Evolutionary conservation across 2,797 vertebrate genomes (phyloP), one percentile per base, ranked within the genome.

Genomic region (Crenichthys baileyi): DNA sequence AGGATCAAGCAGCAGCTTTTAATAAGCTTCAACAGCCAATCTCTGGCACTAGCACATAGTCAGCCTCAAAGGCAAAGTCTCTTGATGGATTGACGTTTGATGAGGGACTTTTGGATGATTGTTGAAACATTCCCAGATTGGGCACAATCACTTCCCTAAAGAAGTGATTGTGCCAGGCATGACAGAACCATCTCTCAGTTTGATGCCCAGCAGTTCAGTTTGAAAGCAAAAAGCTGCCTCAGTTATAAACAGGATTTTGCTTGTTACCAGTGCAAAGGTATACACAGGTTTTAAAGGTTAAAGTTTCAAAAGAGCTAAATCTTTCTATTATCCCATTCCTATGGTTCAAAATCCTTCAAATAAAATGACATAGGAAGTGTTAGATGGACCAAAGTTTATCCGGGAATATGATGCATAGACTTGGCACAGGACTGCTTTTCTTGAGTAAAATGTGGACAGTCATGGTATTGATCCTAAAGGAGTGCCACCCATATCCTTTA

Each of bases 191-290:
- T 83, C 84, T 58, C 65, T 72, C 75, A 82, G 61, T 72, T 67
- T 70, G 41, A 56, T 3, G n/a, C 61, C 67, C 74, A 79, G 78
- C 70, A 85, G 86, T 68, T 55, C 72, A 71, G 76, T 39, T 71
- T 79, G 85, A 90, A 85, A 87, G 80, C 83, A 84, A 90, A 83
- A 89, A 93, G 84, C 85, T 91, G 90, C 81, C 74, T 76, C 74
- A 65, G 61, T 48, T 18, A 51, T 58, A 22, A 53, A 15, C 6
- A 39, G 36, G 63, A 0, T 67, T 67, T 24, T 12, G 36, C 7
- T 9, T 20, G 39, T 46, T 36, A 56, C 51, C n/a, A 11, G 55
- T 24, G 39, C 11, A 26, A 51, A 20, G 26, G 4, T 20, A 55
- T 11, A 51, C 29, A 12, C 15, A 20, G 13, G 3, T 39, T 26